phyloP scores from a whole-genome alignment of 2,113 vertebrate genomes.

The Dunckerocampus dactyliophorus region DNA sequence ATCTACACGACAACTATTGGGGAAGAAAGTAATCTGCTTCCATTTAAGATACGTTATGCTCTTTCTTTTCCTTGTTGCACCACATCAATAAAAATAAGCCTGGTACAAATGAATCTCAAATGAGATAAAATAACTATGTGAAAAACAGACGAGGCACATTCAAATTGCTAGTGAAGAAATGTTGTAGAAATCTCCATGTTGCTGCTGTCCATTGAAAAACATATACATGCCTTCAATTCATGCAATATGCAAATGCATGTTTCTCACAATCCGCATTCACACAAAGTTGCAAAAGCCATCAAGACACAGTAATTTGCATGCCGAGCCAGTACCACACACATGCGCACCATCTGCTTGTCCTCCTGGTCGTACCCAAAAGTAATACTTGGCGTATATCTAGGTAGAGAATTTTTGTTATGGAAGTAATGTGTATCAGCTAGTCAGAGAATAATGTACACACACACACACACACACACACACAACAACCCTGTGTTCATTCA shows the following conservation, averaged over 20 bases:
- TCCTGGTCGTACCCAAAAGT: not conserved
- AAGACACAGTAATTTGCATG: not conserved
- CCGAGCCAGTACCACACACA: not conserved
- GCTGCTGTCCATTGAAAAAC: no score
- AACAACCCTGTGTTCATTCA: not conserved
- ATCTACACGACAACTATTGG: no score
- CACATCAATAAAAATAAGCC: not conserved
- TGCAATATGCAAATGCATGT: no score
- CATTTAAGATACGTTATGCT: not conserved
- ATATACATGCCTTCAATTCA: no score
- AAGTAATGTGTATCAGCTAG: not conserved
- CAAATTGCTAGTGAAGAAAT: not conserved
- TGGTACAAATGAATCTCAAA: not conserved
- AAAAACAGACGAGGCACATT: not conserved
- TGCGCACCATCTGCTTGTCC: not conserved
- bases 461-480: not conserved
- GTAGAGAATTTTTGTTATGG: not conserved
- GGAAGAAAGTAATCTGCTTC: not conserved
- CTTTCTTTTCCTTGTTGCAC: not conserved
- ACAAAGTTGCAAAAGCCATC: not conserved
- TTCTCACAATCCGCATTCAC: not conserved
- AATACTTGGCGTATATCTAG: not conserved
- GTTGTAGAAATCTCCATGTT: not conserved
- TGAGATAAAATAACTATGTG: not conserved
- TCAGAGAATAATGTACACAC: not conserved